A percentile compares a stretch with the other conserved stretches of the same genome.
Evolutionary conservation across 2,113 vertebrate genomes (phyloP).

Genomic region (Tupaia tana): DNA sequence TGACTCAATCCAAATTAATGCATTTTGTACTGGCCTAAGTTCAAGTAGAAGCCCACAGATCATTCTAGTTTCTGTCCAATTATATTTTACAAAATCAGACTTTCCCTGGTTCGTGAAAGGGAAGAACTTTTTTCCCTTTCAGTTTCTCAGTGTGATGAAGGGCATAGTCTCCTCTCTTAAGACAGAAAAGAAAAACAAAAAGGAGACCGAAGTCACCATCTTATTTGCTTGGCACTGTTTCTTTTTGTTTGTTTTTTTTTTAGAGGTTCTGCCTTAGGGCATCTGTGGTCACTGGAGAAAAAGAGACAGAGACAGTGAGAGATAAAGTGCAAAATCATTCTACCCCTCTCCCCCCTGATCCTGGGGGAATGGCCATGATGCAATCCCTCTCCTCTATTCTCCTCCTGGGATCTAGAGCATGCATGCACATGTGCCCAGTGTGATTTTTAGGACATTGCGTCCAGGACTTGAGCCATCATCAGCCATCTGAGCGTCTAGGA

Average conservation of each 20-base stretch:
- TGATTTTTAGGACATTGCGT: too few species aligned
- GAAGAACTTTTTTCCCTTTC: neutral
- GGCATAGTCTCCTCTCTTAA: neutral
- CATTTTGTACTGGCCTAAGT: slow-evolving; percentile 4
- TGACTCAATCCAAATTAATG: slow-evolving; percentile 29
- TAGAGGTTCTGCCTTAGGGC: too few species aligned
- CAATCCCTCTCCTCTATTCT: too few species aligned
- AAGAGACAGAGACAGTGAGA: too few species aligned
- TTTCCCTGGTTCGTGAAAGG: neutral
- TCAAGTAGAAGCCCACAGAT: neutral
- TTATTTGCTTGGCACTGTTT: neutral
- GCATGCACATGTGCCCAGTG: too few species aligned
- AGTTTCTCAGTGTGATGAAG: neutral
- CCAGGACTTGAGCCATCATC: too few species aligned
- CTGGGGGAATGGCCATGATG: too few species aligned
- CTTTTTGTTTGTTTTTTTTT: neutral
- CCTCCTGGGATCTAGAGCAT: too few species aligned
- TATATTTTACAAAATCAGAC: neutral
- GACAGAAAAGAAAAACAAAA: neutral
- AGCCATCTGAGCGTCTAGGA: too few species aligned
- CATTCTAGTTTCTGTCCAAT: neutral
- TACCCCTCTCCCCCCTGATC: too few species aligned
- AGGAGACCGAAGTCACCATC: neutral
- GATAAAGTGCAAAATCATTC: too few species aligned
- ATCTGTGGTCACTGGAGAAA: too few species aligned